Percentiles rank a stretch among this genome's conserved stretches.
Evolutionary conservation across 2,888 invertebrate species (phyloP).

Genomic region (Erebia aethiops): DNA sequence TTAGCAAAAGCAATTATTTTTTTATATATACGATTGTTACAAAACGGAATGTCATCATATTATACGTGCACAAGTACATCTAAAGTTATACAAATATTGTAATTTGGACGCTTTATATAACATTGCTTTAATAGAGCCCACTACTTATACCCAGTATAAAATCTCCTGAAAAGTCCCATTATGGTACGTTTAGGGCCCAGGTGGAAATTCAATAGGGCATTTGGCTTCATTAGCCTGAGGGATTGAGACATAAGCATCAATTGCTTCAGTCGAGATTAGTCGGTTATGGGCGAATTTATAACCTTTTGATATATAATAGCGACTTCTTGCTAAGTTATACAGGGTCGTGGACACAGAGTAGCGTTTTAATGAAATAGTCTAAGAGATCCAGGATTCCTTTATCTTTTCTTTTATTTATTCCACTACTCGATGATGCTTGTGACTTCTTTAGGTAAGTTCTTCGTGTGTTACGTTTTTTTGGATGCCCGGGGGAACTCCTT

Average conservation of each 20-base stretch:
- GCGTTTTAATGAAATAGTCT: slow-evolving; percentile 3
- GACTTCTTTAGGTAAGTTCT: no score
- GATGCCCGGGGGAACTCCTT: no score
- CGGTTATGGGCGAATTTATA: slow-evolving; percentile 24
- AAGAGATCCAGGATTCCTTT: not conserved
- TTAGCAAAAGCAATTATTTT: no score
- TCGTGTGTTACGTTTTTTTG: no score
- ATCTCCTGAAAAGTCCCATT: slow-evolving; percentile 27
- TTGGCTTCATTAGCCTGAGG: slow-evolving; percentile 33
- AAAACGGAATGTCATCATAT: no score
- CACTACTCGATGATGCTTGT: no score
- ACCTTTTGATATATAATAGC: slow-evolving; percentile 5
- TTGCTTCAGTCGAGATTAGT: slow-evolving; percentile 24
- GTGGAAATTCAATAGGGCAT: slow-evolving; percentile 35
- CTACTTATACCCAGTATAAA: not conserved
- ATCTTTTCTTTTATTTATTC: no score
- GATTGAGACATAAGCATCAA: slow-evolving; percentile 33
- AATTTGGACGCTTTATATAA: no score
- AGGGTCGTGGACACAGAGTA: not conserved
- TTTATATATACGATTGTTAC: no score
- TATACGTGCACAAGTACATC: no score
- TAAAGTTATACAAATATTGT: no score
- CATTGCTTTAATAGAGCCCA: no score
- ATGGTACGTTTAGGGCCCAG: slow-evolving; percentile 32
- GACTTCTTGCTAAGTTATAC: not conserved